Evolutionary conservation across 2,113 vertebrate species (phyloP), one percentile per base, ranked within the genome.

Genomic region (Microtus ochrogaster): DNA sequence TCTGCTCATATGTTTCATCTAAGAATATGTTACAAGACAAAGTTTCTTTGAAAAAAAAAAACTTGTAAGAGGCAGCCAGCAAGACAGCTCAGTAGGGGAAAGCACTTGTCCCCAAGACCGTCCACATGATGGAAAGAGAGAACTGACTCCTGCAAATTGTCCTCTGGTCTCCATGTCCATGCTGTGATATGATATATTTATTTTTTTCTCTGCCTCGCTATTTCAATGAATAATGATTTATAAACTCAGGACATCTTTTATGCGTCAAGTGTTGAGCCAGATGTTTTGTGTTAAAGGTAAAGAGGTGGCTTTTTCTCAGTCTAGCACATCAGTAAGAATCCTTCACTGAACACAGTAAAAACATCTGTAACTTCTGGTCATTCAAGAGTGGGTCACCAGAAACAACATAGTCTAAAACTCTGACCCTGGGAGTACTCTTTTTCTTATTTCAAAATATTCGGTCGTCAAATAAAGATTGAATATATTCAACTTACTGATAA

Each of bases 171-270:
- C 61, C 7, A 41, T 3, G 6, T 26, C 6, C 17, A 26, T 41
- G 3, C n/a, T 63, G 7, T 41, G 58, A 7, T 13, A 28, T 79
- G 12, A 87, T 52, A 47, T n/a, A 58, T 58, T 33, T 73, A 68
- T 61, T 61, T 44, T 22, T 13, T 13, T 77, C n/a, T 65, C 82
- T 55, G 12, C n/a, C 0, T 41, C 72, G 52, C 33, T 70, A 24
- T 79, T 47, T 92, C 22, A 91, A n/a, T 73, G 63, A 76, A 78
- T 41, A 58, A 91, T 89, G 24, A 91, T 41, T 76, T 73, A 73
- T 17, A 61, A 82, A 61, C 63, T 72, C 22, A 72, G 21, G 90
- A 10, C 30, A 58, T 78, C 21, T 28, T 17, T 2, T 39, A 36
- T 52, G 58, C 68, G 55, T 39, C 41, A 94, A 30, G 13, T 9